Evolutionary conservation across 2,888 invertebrate species (phyloP).

Genomic region (Spilosoma lubricipeda): DNA sequence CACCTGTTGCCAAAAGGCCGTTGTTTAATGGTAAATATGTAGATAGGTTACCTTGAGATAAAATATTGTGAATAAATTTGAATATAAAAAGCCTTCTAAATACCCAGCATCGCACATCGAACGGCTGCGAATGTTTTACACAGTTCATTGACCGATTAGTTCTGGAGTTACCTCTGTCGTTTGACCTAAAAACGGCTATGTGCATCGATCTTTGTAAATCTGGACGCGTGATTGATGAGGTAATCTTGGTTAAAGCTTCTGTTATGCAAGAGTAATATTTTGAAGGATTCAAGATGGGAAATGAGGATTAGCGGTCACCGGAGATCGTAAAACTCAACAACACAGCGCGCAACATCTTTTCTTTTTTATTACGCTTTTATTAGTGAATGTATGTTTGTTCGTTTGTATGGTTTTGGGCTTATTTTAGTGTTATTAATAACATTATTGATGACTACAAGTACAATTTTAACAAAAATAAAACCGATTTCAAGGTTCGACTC

Average conservation of each 20-base stretch:
- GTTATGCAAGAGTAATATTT: not conserved
- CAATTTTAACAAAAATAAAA: too few relatives aligned
- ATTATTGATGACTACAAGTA: too few relatives aligned
- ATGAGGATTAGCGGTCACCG: not conserved
- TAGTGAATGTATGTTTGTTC: too few relatives aligned
- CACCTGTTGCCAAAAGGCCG: not conserved
- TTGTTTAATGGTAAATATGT: too few relatives aligned
- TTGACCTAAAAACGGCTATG: slow-evolving; percentile 53
- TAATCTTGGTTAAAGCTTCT: not conserved
- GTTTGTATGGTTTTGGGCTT: too few relatives aligned
- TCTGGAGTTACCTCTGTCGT: slow-evolving; percentile 32
- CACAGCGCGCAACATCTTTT: not conserved
- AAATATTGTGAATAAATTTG: too few relatives aligned
- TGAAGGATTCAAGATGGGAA: not conserved
- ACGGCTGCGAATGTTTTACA: slow-evolving; percentile 30
- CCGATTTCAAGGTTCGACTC: too few relatives aligned
- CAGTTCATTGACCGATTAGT: slow-evolving; percentile 54
- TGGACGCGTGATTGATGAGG: not conserved
- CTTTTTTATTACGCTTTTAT: not conserved
- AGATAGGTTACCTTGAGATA: too few relatives aligned
- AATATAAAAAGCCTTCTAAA: not conserved
- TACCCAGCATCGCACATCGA: slow-evolving; percentile 11
- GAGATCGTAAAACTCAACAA: not conserved
- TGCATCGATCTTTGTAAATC: slow-evolving; percentile 29
- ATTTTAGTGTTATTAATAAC: too few relatives aligned